Conservation (phyloP, 2,113 vertebrate genomes). For the Oostethus manadensis region DNA sequence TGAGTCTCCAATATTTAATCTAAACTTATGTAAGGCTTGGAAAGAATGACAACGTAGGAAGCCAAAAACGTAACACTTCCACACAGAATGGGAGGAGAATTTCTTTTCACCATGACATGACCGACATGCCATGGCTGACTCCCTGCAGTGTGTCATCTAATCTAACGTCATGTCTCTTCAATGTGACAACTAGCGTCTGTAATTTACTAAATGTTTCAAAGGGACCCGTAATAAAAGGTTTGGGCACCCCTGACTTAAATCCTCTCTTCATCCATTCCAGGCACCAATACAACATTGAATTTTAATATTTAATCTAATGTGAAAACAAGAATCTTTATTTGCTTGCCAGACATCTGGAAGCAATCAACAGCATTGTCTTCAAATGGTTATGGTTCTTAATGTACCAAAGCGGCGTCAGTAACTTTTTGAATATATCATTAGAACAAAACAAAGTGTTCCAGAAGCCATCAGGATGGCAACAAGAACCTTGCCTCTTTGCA, state of each 20-base stretch:
- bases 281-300: slow-evolving; percentile 71
- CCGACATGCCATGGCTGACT: too few relatives aligned
- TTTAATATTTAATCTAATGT: slow-evolving; percentile 70
- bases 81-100: too few relatives aligned
- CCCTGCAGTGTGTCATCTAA: too few relatives aligned
- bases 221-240: too few relatives aligned
- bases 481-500: background rate
- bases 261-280: slow-evolving; percentile 69
- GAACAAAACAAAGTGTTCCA: background rate
- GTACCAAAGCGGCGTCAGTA: slow-evolving; percentile 1
- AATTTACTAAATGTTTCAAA: background rate
- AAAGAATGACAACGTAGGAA: too few relatives aligned
- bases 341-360: slow-evolving; percentile 34
- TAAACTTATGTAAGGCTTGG: too few relatives aligned
- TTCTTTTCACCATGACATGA: too few relatives aligned
- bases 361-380: slow-evolving; percentile 32
- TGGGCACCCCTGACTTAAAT: too few relatives aligned
- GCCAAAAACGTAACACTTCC: too few relatives aligned
- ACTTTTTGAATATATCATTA: background rate
- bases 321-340: slow-evolving; percentile 55
- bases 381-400: slow-evolving; percentile 8
- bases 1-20: too few relatives aligned
- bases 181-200: too few relatives aligned
- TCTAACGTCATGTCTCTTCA: too few relatives aligned
- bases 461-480: background rate